These are phyloP conservation scores for Craseonycteris thonglongyai DNA, from an alignment of 2,113 vertebrate genomes.

Conservation along the genomic window DNA sequence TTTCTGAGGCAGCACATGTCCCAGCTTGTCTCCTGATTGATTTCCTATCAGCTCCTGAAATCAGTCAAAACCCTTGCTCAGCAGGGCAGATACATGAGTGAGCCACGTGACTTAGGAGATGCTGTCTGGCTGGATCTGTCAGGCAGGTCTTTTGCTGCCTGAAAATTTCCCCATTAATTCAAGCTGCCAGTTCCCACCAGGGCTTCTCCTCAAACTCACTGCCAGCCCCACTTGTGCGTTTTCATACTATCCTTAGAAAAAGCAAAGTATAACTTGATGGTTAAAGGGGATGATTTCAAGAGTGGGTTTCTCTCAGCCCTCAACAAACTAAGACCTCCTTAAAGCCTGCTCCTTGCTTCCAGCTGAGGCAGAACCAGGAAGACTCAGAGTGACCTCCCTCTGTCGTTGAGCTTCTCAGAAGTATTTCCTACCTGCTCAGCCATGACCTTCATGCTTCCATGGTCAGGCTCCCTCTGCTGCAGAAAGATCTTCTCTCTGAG, in stretches of 20 bases:
- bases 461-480: rapidly evolving
- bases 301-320: not conserved
- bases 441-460: not conserved
- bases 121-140: not conserved
- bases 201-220: not conserved
- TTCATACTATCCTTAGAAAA: not conserved
- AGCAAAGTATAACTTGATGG: not conserved
- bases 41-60: not conserved
- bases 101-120: rapidly evolving
- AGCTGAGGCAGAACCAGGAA: rapidly evolving
- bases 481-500: not conserved
- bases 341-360: not conserved
- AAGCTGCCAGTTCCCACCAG: not conserved
- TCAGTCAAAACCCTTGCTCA: not conserved
- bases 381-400: not conserved
- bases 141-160: not conserved
- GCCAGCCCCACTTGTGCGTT: not conserved
- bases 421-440: not conserved
- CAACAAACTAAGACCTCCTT: not conserved
- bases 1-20: not conserved
- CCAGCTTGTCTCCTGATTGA: not conserved
- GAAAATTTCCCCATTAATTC: not conserved
- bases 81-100: rapidly evolving
- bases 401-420: not conserved
- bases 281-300: not conserved